Conservation (phyloP, 2,113 vertebrate species). For the Murina feae region DNA sequence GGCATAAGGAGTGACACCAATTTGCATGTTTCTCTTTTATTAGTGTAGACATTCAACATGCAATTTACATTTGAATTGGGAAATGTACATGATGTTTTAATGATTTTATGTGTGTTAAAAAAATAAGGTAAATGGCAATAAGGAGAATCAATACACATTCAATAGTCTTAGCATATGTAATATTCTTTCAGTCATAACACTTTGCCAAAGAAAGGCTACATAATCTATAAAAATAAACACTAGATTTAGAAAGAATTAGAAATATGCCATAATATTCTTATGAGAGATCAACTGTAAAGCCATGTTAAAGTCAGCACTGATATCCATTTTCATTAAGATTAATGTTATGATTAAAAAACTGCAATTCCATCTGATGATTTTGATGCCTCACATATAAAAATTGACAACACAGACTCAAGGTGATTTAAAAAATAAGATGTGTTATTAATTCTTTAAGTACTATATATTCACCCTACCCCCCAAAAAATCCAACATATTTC, state of each 20-base stretch:
- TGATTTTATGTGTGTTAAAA: constrained; percentile 4
- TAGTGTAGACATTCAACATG: no score
- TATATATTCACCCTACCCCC: background rate
- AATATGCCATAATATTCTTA: background rate
- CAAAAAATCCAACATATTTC: background rate
- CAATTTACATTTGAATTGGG: constrained; percentile 44
- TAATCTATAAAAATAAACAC: constrained; percentile 19
- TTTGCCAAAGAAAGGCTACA: background rate
- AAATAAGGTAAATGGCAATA: background rate
- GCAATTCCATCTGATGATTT: background rate
- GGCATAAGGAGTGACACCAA: no score
- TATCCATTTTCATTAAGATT: constrained; percentile 33
- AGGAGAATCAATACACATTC: background rate
- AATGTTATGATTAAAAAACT: constrained; percentile 30
- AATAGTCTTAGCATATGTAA: background rate
- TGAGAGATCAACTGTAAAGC: background rate
- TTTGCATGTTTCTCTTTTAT: no score
- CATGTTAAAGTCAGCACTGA: constrained; percentile 40
- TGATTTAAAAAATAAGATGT: background rate
- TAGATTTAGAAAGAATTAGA: constrained; percentile 37
- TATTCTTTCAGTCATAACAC: background rate
- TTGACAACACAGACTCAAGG: background rate
- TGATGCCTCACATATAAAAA: background rate
- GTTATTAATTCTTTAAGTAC: background rate
- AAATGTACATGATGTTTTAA: constrained; percentile 51